Conservation (phyloP, 2,113 vertebrate species). For the Cercocebus atys region DNA sequence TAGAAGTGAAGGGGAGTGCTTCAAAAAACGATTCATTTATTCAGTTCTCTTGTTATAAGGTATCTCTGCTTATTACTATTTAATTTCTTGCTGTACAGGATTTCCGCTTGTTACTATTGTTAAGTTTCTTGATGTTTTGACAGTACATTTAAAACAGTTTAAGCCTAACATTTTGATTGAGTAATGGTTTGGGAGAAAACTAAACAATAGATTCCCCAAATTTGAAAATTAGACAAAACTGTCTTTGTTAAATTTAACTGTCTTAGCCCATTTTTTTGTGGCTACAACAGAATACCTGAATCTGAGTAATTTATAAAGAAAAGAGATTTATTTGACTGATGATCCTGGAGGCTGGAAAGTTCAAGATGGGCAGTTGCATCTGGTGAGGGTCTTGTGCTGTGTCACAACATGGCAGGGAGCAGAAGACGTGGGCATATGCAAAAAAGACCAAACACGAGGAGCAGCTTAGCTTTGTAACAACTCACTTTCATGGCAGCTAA, state of each 20-base stretch:
- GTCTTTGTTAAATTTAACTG: background rate
- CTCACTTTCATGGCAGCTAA: background rate
- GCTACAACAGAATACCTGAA: background rate
- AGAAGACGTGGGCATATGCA: background rate
- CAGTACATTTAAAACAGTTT: background rate
- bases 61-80: background rate
- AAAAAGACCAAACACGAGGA: background rate
- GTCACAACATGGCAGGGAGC: background rate
- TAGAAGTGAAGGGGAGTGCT: background rate
- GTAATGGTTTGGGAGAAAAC: background rate
- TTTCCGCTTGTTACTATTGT: background rate
- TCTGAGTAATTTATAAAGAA: background rate
- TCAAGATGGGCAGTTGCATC: background rate
- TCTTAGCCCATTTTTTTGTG: background rate
- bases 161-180: background rate
- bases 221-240: constrained; percentile 23
- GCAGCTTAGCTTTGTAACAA: background rate
- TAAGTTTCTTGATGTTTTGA: background rate
- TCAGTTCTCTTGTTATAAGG: background rate
- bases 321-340: background rate
- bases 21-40: background rate
- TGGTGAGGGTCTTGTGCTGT: background rate
- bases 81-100: background rate
- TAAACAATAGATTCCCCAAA: background rate
- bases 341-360: background rate